These are phyloP conservation scores for Euplagia quadripunctaria DNA, from an alignment of 2,888 invertebrate genomes.

Conservation along the genomic window DNA sequence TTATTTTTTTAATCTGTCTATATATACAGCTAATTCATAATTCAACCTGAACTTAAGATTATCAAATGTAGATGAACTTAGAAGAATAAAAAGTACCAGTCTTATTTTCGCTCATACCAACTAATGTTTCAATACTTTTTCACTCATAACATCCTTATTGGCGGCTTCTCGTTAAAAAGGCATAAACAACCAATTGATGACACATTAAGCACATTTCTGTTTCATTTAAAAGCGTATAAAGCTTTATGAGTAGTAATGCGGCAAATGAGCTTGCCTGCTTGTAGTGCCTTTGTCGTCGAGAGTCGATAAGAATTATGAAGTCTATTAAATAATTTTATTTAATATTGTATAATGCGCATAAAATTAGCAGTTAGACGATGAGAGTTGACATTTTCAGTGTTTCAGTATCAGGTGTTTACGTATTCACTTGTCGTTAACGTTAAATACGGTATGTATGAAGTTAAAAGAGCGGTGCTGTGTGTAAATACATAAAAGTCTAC, in stretches of 20 bases:
- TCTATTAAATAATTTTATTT: not conserved
- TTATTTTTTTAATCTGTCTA: too few species aligned
- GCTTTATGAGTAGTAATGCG: constrained; percentile 57
- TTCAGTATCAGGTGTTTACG: too few species aligned
- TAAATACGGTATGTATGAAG: too few species aligned
- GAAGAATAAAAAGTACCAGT: constrained; percentile 22
- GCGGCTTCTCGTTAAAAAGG: constrained; percentile 66
- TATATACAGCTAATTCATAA: not conserved
- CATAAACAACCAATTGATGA: constrained; percentile 65
- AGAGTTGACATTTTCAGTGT: too few species aligned
- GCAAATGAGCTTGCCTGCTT: constrained; percentile 54
- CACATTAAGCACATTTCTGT: constrained; percentile 62
- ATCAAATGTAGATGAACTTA: too few species aligned
- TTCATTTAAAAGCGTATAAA: constrained; percentile 58
- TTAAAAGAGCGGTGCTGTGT: too few species aligned
- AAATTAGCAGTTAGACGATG: too few species aligned
- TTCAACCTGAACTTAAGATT: too few species aligned
- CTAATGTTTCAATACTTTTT: constrained; percentile 7
- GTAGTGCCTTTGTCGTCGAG: constrained; percentile 42
- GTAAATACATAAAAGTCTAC: too few species aligned
- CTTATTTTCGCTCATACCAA: constrained; percentile 28
- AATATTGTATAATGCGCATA: not conserved
- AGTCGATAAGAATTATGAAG: not conserved
- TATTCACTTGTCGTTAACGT: too few species aligned
- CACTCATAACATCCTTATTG: constrained; percentile 67